Conservation (phyloP, 1,140 invertebrate species). For the Neodiprion virginianus region DNA sequence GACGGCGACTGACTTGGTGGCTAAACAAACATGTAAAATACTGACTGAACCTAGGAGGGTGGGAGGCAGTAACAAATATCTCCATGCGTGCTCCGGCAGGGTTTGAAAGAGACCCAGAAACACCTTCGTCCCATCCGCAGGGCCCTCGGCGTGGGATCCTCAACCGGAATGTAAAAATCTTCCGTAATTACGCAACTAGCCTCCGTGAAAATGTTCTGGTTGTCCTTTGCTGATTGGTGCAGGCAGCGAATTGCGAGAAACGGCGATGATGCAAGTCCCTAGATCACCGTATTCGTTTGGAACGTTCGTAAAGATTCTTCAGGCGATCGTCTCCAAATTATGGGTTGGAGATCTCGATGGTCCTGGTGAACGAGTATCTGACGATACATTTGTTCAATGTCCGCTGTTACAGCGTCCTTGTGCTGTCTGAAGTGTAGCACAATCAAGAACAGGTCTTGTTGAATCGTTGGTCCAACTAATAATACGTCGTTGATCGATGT, state of each 20-base stretch:
- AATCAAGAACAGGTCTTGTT: constrained; percentile 18
- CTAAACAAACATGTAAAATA: no score
- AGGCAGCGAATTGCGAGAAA: constrained; percentile 26
- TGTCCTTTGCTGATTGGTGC: constrained; percentile 1
- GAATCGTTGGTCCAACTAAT: constrained; percentile 17
- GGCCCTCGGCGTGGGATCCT: not conserved
- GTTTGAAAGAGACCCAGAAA: constrained; percentile 36
- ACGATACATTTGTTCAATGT: constrained; percentile 24
- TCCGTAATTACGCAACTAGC: no score
- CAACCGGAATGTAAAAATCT: not conserved
- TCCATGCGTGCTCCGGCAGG: not conserved
- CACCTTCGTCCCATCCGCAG: constrained; percentile 26
- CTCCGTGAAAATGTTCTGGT: no score
- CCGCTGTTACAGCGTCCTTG: constrained; percentile 9
- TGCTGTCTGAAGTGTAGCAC: constrained; percentile 1
- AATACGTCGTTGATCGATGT: constrained; percentile 26
- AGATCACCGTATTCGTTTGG: constrained; percentile 2
- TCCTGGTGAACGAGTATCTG: constrained; percentile 13
- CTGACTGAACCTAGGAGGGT: no score
- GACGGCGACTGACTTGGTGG: no score
- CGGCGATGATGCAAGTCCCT: constrained; percentile 18
- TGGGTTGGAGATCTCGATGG: constrained; percentile 10
- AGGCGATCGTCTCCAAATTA: not conserved
- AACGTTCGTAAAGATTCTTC: constrained; percentile 13
- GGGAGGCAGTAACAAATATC: no score